Percentiles rank a stretch among this genome's conserved stretches.
These are phyloP conservation scores for Tromatobia lineatoria DNA, from an alignment of 2,888 invertebrate species.

Conservation along the genomic window DNA sequence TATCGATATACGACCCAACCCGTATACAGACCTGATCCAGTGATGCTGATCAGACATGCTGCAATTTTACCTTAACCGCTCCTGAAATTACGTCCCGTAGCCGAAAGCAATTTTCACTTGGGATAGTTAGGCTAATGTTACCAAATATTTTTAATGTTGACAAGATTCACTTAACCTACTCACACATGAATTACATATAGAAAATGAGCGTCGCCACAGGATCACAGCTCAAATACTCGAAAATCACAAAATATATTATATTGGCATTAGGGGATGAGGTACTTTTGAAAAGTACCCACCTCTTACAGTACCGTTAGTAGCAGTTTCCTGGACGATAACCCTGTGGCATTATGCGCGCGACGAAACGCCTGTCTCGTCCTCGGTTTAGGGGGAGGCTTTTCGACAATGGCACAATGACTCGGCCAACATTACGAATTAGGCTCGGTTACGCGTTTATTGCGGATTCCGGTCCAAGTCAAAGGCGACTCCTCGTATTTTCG, in stretches of 20 bases:
- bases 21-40: too few relatives aligned
- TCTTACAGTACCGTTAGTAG: conserved; percentile 80
- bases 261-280: background rate
- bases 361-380: conserved; percentile 63
- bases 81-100: too few relatives aligned
- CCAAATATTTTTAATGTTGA: background rate
- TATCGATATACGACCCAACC: too few relatives aligned
- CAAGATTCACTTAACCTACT: background rate
- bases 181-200: background rate
- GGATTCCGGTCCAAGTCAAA: conserved; percentile 82
- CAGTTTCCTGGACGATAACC: conserved; percentile 82
- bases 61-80: too few relatives aligned
- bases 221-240: conserved; percentile 5
- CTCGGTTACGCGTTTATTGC: conserved; percentile 85
- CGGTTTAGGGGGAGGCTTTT: conserved; percentile 68
- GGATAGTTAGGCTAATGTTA: too few relatives aligned
- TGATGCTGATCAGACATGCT: too few relatives aligned
- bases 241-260: background rate
- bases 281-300: conserved; percentile 71
- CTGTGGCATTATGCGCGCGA: conserved; percentile 75
- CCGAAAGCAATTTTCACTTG: too few relatives aligned
- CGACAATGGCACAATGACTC: conserved; percentile 78
- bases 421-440: conserved; percentile 84
- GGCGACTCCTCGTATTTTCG: conserved; percentile 76
- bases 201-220: conserved; percentile 9